Evolutionary conservation across 37 sponge, comb jelly and placozoan species (phyloP), one percentile per base, ranked within the genome.

Genomic region (Oscarella lobularis): DNA sequence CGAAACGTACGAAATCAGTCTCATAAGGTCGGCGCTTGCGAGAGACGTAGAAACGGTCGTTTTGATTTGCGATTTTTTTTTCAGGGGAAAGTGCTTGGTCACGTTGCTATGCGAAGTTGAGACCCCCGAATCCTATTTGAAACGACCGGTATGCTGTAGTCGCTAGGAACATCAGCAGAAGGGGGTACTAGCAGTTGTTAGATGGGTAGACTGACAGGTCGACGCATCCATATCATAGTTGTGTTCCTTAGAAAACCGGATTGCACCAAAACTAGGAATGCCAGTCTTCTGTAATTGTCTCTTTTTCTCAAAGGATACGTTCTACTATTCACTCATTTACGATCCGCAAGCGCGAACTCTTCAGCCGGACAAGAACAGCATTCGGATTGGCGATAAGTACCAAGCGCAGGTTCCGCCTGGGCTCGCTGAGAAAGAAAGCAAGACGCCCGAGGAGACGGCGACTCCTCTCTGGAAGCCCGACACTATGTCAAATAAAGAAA

Each of bases 261-360:
- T n/a, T n/a, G n/a, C n/a, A n/a, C n/a, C n/a, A n/a, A n/a, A n/a
- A n/a, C n/a, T n/a, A n/a, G n/a, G n/a, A n/a, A n/a, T n/a, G n/a
- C 14, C 60, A 27, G 60, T 48, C 14, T 48, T 68, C 33, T 32
- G 5, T 68, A 34, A 14, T 68, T 68, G 29, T 5, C 29, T 68
- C n/a, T 68, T 20, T 4, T 5, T 32, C 6, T 5, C 31, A 6
- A 6, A 95, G 75, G 92, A 95, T 80, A 82, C 79, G 66, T 95
- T 95, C 80, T 95, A 81, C 81, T 95, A 89, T 74, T 74, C 92
- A 37, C 88, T 95, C 89, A 89, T 95, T 34, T 95, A 86, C 74
- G 95, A 95, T 76, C 92, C 92, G 31, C 90, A 81, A 67, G 85
- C 76, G 80, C 85, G 85, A 75, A 91, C 89, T 29, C 89, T 95